Percentiles rank a stretch among this genome's conserved stretches.
Conservation (phyloP, 2,888 invertebrate species). For the Perdita meconis region DNA sequence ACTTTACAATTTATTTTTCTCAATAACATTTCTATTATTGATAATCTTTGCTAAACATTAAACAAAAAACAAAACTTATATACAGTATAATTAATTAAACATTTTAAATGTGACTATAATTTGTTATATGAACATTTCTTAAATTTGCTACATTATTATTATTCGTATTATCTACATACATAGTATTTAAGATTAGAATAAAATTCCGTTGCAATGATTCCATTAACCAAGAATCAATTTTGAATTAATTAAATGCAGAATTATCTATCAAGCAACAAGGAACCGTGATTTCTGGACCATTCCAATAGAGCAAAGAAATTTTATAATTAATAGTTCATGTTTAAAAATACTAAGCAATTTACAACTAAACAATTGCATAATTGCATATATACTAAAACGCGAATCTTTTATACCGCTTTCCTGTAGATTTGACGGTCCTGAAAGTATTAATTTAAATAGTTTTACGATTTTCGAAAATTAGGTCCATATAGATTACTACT, state of each 20-base stretch:
- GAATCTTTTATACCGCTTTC: too few species aligned
- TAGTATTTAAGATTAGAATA: constrained; percentile 7
- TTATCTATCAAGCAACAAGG: neutral
- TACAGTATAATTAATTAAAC: too few species aligned
- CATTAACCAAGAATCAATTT: neutral
- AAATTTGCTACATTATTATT: constrained; percentile 16
- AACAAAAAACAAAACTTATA: too few species aligned
- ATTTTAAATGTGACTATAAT: too few species aligned
- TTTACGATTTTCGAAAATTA: neutral
- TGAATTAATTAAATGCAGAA: neutral
- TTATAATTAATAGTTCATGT: neutral
- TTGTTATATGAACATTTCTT: constrained; percentile 10
- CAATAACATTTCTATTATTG: too few species aligned
- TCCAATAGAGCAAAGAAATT: neutral
- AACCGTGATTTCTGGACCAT: neutral
- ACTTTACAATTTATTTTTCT: too few species aligned
- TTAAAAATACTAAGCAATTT: neutral
- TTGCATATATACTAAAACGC: constrained; percentile 3
- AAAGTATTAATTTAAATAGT: neutral
- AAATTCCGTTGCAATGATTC: neutral
- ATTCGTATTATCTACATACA: too few species aligned
- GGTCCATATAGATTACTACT: neutral
- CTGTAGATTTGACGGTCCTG: neutral
- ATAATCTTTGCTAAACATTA: too few species aligned
- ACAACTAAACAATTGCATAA: constrained; percentile 12